Conservation (phyloP, 2,888 invertebrate genomes). For the Hyposoter didymator region DNA sequence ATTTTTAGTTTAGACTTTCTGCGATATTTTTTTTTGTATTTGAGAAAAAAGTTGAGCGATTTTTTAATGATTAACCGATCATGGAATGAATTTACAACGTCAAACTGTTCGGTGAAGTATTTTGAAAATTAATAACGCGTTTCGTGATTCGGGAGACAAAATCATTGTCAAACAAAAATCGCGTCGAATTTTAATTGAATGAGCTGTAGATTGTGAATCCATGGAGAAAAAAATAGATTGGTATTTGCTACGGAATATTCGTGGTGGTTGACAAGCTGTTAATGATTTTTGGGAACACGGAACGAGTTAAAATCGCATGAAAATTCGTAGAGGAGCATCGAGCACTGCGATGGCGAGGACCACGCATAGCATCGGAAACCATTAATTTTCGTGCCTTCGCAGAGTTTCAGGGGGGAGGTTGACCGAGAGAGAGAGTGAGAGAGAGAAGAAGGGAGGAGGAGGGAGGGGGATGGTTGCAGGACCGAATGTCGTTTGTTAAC, state of each 20-base stretch:
- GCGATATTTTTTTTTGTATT: not conserved
- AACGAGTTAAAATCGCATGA: conserved; percentile 57
- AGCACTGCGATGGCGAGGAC: conserved; percentile 33
- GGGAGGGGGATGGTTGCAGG: conserved; percentile 47
- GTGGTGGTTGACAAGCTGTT: conserved; percentile 15
- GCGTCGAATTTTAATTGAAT: not conserved
- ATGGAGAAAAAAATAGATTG: not conserved
- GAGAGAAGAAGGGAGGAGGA: conserved; percentile 4
- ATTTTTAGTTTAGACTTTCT: not conserved
- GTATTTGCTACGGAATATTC: conserved; percentile 7
- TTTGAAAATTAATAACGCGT: not conserved
- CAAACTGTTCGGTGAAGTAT: not conserved
- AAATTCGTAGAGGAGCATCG: conserved; percentile 51
- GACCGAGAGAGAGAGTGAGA: not conserved
- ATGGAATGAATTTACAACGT: not conserved
- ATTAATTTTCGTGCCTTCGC: conserved; percentile 70
- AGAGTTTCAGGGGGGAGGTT: conserved; percentile 5
- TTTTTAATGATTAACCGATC: not conserved
- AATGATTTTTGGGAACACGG: conserved; percentile 54
- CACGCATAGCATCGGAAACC: conserved; percentile 63
- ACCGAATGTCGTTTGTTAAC: conserved; percentile 70
- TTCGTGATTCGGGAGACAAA: not conserved
- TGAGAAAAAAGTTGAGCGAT: not conserved
- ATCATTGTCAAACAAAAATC: not conserved
- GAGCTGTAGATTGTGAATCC: not conserved